Conservation (phyloP, 2,113 vertebrate genomes). For the Kobus ellipsiprymnus region DNA sequence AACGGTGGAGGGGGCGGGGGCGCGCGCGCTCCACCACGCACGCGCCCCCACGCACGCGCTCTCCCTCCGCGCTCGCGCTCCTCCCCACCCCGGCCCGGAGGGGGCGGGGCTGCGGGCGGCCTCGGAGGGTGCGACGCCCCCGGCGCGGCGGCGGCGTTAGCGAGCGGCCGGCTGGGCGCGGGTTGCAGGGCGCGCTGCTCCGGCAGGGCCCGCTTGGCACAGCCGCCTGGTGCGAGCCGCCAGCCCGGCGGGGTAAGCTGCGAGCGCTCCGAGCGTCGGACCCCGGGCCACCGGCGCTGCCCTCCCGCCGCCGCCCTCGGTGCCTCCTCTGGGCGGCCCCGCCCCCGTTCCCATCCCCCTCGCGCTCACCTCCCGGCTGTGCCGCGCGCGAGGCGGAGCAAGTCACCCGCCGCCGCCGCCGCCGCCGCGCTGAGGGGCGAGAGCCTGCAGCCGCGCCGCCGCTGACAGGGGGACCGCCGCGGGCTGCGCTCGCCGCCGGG, state of each 20-base stretch:
- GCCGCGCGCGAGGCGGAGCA: conserved; percentile 68
- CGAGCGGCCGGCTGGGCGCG: conserved; percentile 30
- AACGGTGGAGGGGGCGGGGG: conserved; percentile 41
- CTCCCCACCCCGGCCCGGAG: conserved; percentile 55
- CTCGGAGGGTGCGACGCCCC: conserved; percentile 64
- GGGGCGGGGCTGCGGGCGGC: conserved; percentile 69
- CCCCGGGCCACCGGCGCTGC: neutral
- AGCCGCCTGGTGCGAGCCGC: conserved; percentile 15
- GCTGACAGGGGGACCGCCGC: conserved; percentile 61
- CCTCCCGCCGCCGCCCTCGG: conserved; percentile 23
- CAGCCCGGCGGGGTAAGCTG: neutral
- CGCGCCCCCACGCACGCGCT: conserved; percentile 65
- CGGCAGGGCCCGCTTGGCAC: conserved; percentile 26
- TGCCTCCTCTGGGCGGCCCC: conserved; percentile 51
- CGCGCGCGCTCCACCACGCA: conserved; percentile 63
- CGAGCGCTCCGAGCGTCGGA: neutral
- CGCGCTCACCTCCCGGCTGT: conserved; percentile 56
- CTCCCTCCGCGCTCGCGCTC: conserved; percentile 58
- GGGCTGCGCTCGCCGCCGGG: conserved; percentile 27
- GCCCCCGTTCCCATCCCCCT: conserved; percentile 66
- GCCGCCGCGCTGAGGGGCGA: conserved; percentile 28
- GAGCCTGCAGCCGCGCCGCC: conserved; percentile 1
- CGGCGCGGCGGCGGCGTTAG: conserved; percentile 62
- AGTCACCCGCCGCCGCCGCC: conserved; percentile 23
- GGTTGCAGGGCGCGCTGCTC: conserved; percentile 20